Base-by-base conservation (phyloP, 2,113 vertebrate genomes). In the Etheostoma spectabile region DNA sequence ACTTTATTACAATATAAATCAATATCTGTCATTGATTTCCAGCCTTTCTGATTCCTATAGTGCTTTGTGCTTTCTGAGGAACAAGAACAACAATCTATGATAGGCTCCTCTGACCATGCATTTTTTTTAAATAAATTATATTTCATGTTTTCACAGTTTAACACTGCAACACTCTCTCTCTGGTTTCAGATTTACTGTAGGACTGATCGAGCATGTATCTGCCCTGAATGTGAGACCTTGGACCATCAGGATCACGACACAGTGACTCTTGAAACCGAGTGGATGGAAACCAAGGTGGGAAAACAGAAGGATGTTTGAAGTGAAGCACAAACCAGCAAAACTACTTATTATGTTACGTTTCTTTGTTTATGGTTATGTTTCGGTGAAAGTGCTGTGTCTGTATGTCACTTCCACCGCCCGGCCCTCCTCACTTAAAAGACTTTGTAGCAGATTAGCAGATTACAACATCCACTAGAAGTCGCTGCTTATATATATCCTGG, bases 171-270 rank as follows among this genome's bases (percentile, higher is more conserved):
- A 16, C 33, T 24, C 4, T 70, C 8, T 73, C 7, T 0, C 7
- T 79, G 66, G n/a, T 76, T 65, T 21, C 79, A 94, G 93, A 56
- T 91, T 42, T 93, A 92, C 86, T 96, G 94, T 59, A 64, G 71
- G 64, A 92, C 74, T 1, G 95, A 96, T 65, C 51, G 59, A 22
- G 66, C 77, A 10, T 93, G 88, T 12, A 90, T 96, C 42, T 95
- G 94, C 78, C 85, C 84, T 3, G 79, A 92, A 5, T 96, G 94
- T 42, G 83, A 68, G 49, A 60, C 69, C 2, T 51, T 63, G 21
- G 78, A 91, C 5, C 95, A 96, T 30, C 65, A 70, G 0, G 88
- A 66, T 8, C 94, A 95, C 42, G 72, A 92, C 48, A 91, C 90
- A 0, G 78, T 89, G 57, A 64, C 87, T 0, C 16, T 93, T 0